Evolutionary conservation across 1,140 invertebrate species (phyloP).

Genomic region (Drosophila leontia): DNA sequence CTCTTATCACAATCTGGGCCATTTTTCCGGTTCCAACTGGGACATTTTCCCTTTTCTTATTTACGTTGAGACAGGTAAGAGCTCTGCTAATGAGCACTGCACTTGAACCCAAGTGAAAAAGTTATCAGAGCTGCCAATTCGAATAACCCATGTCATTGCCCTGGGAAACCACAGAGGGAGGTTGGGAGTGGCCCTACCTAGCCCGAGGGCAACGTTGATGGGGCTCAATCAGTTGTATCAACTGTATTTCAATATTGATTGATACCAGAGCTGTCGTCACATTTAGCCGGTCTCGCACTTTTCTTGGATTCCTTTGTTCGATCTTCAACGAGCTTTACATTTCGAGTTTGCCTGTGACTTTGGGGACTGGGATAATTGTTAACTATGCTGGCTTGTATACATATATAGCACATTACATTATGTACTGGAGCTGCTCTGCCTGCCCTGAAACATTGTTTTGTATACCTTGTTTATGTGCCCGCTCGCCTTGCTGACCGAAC

Average conservation of each 20-base stretch:
- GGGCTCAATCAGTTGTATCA: conserved; percentile 59
- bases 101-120: conserved; percentile 31
- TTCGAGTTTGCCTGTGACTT: conserved; percentile 53
- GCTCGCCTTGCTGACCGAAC: conserved; percentile 28
- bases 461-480: conserved; percentile 29
- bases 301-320: conserved; percentile 46
- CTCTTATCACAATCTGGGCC: conserved; percentile 25
- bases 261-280: conserved; percentile 33
- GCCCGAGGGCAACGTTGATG: conserved; percentile 36
- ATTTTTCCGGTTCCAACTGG: conserved; percentile 5
- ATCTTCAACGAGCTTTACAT: conserved; percentile 17
- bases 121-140: conserved; percentile 34
- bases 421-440: conserved; percentile 19
- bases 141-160: conserved; percentile 55
- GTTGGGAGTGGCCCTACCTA: conserved; percentile 30
- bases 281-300: conserved; percentile 32
- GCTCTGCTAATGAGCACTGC: conserved; percentile 16
- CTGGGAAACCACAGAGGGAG: conserved; percentile 13
- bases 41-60: conserved; percentile 16
- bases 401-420: conserved; percentile 15
- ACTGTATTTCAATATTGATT: conserved; percentile 60
- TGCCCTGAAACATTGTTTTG: conserved; percentile 52
- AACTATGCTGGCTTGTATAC: conserved; percentile 5
- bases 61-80: conserved; percentile 22
- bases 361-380: conserved; percentile 4